Percentiles rank a stretch among this genome's conserved stretches.
These are phyloP conservation scores for Andrena cerasifolii DNA, from an alignment of 1,140 invertebrate species.

Conservation along the genomic window DNA sequence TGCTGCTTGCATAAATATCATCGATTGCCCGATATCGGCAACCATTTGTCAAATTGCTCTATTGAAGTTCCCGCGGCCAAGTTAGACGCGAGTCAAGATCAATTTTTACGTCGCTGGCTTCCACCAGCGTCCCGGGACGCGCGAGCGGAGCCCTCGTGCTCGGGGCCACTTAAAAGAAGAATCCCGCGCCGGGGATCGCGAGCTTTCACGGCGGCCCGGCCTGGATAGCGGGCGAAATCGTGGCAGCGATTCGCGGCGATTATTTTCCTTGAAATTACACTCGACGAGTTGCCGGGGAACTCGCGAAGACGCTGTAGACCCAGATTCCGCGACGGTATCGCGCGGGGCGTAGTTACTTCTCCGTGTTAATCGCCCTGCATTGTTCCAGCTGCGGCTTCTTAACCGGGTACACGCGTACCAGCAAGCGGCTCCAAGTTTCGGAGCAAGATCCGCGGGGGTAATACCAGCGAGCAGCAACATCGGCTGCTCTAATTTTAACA, in stretches of 20 bases:
- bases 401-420: background rate
- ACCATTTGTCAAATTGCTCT: slow-evolving; percentile 33
- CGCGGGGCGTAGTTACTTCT: background rate
- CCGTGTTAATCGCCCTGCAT: slow-evolving; percentile 5
- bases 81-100: slow-evolving; percentile 27
- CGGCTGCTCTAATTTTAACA: slow-evolving; percentile 15
- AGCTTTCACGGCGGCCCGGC: too few species aligned
- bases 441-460: slow-evolving; percentile 11
- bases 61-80: background rate
- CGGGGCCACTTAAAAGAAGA: too few species aligned
- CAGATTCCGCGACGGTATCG: background rate
- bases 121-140: too few species aligned
- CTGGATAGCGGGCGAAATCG: too few species aligned
- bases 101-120: slow-evolving; percentile 7
- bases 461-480: slow-evolving; percentile 26
- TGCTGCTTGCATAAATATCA: slow-evolving; percentile 46
- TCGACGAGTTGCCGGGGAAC: background rate
- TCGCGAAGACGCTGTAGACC: too few species aligned
- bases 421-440: slow-evolving; percentile 23
- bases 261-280: background rate
- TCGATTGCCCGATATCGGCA: slow-evolving; percentile 38
- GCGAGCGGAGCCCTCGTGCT: too few species aligned
- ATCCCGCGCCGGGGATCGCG: too few species aligned
- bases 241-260: background rate
- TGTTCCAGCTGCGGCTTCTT: background rate